phyloP scores from a whole-genome alignment of 37 sponge, comb jelly and placozoan species.

The Lycopodina hypogea region DNA sequence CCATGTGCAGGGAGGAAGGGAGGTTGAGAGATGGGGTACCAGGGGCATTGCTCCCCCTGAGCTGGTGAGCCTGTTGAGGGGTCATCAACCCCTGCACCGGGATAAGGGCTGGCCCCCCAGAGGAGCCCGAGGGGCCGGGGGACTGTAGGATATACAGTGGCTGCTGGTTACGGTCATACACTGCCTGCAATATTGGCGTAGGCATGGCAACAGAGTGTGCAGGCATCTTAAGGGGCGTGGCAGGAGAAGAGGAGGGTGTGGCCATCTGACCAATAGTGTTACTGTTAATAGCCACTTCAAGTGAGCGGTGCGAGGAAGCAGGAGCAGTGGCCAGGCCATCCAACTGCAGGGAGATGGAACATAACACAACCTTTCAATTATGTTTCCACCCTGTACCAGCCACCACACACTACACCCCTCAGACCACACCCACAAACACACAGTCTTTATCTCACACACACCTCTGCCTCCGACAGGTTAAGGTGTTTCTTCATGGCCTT shows the following conservation, averaged over 20 bases:
- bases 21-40: constrained; percentile 2
- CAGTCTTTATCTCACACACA: background rate
- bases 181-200: constrained; percentile 38
- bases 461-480: constrained; percentile 27
- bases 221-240: constrained; percentile 13
- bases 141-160: constrained; percentile 59
- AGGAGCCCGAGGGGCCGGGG: background rate
- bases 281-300: background rate
- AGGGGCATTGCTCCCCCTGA: constrained; percentile 4
- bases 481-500: constrained; percentile 60
- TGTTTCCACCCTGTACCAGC: too few relatives aligned
- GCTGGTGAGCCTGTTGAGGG: background rate
- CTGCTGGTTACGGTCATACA: constrained; percentile 40
- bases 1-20: constrained; percentile 37
- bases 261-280: background rate
- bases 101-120: constrained; percentile 34
- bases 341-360: constrained; percentile 3
- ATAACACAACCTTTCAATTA: background rate
- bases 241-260: constrained; percentile 21
- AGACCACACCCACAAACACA: too few relatives aligned
- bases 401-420: too few relatives aligned
- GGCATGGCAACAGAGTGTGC: constrained; percentile 10
- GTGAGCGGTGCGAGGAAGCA: background rate
- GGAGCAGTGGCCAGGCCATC: background rate
- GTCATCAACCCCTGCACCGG: constrained; percentile 36